phyloP scores from a whole-genome alignment of 2,888 invertebrate species.

The Spodoptera picta region DNA sequence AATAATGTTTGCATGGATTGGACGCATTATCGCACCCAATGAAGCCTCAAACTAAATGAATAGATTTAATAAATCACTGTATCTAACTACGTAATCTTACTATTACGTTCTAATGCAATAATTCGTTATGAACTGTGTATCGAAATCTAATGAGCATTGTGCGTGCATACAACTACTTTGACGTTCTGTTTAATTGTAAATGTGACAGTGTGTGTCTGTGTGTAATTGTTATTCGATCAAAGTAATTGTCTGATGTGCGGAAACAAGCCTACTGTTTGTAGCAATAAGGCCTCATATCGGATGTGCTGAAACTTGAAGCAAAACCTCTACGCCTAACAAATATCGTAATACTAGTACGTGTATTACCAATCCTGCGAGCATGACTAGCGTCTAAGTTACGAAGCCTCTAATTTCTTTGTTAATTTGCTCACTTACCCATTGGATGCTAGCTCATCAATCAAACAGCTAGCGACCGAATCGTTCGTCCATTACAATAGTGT shows the following conservation, averaged over 20 bases:
- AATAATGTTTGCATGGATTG: conserved; percentile 26
- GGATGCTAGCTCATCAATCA: conserved; percentile 94
- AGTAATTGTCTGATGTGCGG: conserved; percentile 58
- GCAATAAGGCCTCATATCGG: conserved; percentile 25
- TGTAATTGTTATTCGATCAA: conserved; percentile 53
- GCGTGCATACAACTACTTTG: conserved; percentile 69
- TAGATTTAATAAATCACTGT: conserved; percentile 16
- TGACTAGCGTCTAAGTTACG: conserved; percentile 70
- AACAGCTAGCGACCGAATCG: conserved; percentile 91
- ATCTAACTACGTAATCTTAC: conserved; percentile 39
- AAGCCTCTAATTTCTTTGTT: conserved; percentile 78
- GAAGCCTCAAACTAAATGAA: conserved; percentile 46
- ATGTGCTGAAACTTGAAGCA: conserved; percentile 50
- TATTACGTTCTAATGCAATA: conserved; percentile 46
- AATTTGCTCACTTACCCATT: conserved; percentile 92
- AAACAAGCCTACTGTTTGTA: conserved; percentile 45
- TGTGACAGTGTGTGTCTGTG: conserved; percentile 35
- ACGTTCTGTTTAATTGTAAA: conserved; percentile 48
- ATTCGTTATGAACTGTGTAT: conserved; percentile 47
- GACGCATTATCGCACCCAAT: conserved; percentile 27
- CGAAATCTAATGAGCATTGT: conserved; percentile 55
- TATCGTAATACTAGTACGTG: conserved; percentile 46
- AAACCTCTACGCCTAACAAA: conserved; percentile 49
- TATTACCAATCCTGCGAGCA: conserved; percentile 46
- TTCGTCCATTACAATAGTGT: conserved; percentile 81